These are phyloP conservation scores for Folsomia manolachei DNA, from an alignment of 2,888 invertebrate genomes.

Conservation along the genomic window DNA sequence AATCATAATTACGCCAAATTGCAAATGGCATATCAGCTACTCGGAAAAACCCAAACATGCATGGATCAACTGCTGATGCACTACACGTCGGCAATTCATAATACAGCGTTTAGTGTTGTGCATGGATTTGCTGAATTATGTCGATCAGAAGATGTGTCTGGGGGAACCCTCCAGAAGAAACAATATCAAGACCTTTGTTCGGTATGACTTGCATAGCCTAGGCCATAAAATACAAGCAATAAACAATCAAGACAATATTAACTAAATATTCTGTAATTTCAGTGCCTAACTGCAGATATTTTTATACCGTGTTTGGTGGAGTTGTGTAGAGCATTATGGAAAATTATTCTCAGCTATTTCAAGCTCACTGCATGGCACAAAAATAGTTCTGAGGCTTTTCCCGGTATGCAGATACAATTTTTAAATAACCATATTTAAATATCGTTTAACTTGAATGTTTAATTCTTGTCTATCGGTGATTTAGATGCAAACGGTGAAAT, in stretches of 20 bases:
- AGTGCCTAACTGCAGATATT: conserved; percentile 61
- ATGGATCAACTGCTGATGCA: conserved; percentile 95
- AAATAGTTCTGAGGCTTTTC: conserved; percentile 11
- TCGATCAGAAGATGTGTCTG: conserved; percentile 58
- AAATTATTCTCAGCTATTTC: conserved; percentile 75
- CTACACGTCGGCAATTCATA: conserved; percentile 87
- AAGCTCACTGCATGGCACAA: conserved; percentile 73
- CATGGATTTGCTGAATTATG: conserved; percentile 61
- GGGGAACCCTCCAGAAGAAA: conserved; percentile 59
- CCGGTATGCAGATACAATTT: no score
- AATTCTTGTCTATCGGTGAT: no score
- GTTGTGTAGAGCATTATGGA: conserved; percentile 81
- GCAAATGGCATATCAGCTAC: conserved; percentile 78
- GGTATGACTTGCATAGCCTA: conserved; percentile 51
- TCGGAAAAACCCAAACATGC: conserved; percentile 87
- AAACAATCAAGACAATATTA: not conserved
- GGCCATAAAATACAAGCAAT: no score
- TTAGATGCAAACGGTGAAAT: conserved; percentile 60
- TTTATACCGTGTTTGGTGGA: conserved; percentile 76
- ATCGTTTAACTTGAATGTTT: no score
- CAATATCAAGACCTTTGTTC: conserved; percentile 81
- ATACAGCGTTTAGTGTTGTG: conserved; percentile 66
- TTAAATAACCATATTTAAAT: no score
- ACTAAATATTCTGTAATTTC: conserved; percentile 33
- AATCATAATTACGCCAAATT: conserved; percentile 74